Evolutionary conservation across 2,113 vertebrate species (phyloP), one percentile per base, ranked within the genome.

Genomic region (Platichthys flesus): DNA sequence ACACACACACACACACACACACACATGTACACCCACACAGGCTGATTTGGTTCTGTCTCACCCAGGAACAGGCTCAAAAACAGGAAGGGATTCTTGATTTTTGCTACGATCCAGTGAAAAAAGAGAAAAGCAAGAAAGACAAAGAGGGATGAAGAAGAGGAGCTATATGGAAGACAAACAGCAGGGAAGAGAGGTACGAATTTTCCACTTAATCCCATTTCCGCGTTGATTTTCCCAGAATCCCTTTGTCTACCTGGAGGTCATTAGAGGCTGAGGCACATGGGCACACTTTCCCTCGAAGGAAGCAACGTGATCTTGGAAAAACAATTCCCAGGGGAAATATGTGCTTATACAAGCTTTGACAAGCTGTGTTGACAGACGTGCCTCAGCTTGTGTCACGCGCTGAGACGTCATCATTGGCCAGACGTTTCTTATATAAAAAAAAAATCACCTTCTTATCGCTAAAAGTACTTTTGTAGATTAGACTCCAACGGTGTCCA

Each of bases 361-460:
- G 4, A 49, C 67, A 78, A 3, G 74, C 59, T 71, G 49, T 58
- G 58, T 56, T 66, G 52, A 73, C 73, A 42, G 64, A 2, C 75
- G 2, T 58, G 75, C 37, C 45, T 72, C 66, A 67, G 64, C 67
- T 52, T 64, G 57, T 45, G 75, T 73, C 66, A 59, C 24, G 10
- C 14, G 18, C 18, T 42, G 21, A 15, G 52, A 21, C 4, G 10
- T 6, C 18, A 37, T 54, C 20, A 35, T 37, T 9, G 3, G 3
- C 42, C 52, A 31, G 51, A 16, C 2, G 15, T 49, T 49, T 49
- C 23, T 23, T 12, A 14, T 64, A 28, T 6, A 40, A 12, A 58
- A 40, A 12, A 58, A 58, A 6, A 6, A 31, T 1, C 0, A 20
- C 28, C 28, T 31, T 67, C 47, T 35, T 12, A 49, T 0, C 54